Percentiles rank a stretch among this genome's conserved stretches.
Evolutionary conservation across 2,797 vertebrate species (phyloP).

Genomic region (Furcifer pardalis): DNA sequence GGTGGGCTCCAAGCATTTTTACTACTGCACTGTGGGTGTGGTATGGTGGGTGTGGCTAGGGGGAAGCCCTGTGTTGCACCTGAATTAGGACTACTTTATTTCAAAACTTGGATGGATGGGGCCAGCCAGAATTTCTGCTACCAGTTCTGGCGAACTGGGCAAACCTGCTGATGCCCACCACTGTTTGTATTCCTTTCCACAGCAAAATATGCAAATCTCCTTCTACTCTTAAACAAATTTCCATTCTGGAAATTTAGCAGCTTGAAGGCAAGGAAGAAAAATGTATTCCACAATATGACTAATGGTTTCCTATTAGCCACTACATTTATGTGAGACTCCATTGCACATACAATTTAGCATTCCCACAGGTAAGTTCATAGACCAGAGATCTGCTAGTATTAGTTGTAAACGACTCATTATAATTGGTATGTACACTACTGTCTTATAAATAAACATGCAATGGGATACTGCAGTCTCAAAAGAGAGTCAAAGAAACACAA

Average conservation of each 20-base stretch:
- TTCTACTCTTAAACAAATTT: slow-evolving; percentile 47
- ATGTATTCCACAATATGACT: slow-evolving; percentile 34
- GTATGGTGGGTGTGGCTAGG: too few species aligned
- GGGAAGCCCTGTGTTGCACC: too few species aligned
- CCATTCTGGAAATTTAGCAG: slow-evolving; percentile 56
- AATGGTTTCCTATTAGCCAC: slow-evolving; percentile 49
- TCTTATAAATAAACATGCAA: slow-evolving; percentile 21
- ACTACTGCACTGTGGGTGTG: too few species aligned
- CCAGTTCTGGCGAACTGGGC: too few species aligned
- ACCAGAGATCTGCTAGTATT: slow-evolving; percentile 46
- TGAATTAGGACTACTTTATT: too few species aligned
- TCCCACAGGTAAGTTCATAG: slow-evolving; percentile 28
- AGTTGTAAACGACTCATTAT: slow-evolving; percentile 36
- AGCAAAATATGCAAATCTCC: slow-evolving; percentile 62
- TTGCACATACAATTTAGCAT: slow-evolving; percentile 12
- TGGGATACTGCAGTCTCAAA: slow-evolving; percentile 41
- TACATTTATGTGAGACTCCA: slow-evolving; percentile 36
- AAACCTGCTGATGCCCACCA: too few species aligned
- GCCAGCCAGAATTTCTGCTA: too few species aligned
- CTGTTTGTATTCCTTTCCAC: slow-evolving; percentile 37
- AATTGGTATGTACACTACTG: slow-evolving; percentile 42
- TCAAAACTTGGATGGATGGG: too few species aligned
- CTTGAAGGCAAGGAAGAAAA: slow-evolving; percentile 58
- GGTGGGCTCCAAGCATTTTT: too few species aligned
- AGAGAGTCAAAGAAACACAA: slow-evolving; percentile 5